A percentile compares a stretch with the other conserved stretches of the same genome.
Evolutionary conservation across 2,888 invertebrate genomes (phyloP).

Genomic region (Ornithoptera alexandrae): DNA sequence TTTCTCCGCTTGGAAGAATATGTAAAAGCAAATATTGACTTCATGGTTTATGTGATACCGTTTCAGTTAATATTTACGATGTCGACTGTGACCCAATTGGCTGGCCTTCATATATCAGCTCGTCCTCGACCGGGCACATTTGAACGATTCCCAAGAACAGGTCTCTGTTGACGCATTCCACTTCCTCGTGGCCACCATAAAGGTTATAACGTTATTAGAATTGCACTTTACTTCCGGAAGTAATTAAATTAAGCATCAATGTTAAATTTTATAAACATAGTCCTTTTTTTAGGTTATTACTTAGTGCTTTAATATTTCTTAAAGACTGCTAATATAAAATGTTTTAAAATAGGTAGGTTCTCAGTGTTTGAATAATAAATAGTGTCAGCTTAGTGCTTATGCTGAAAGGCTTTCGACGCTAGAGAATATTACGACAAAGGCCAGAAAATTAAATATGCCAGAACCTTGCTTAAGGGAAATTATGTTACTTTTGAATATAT

Average conservation of each 20-base stretch:
- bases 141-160: conserved; percentile 4
- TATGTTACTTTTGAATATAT: not conserved
- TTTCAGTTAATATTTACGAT: conserved; percentile 3
- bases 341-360: not conserved
- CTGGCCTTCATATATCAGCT: conserved; percentile 6
- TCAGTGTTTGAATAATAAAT: conserved; percentile 1
- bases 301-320: too few species aligned
- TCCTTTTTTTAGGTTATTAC: too few species aligned
- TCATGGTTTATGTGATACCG: not conserved
- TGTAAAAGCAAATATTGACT: not conserved
- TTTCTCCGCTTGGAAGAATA: not conserved
- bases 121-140: conserved; percentile 12
- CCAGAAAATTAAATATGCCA: conserved; percentile 11
- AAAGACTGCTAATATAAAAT: too few species aligned
- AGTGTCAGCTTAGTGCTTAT: conserved; percentile 1
- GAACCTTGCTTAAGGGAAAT: not conserved
- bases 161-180: not conserved
- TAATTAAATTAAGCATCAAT: too few species aligned
- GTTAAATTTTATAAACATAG: too few species aligned
- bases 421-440: conserved; percentile 11
- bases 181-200: conserved; percentile 1
- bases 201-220: not conserved
- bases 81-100: conserved; percentile 15
- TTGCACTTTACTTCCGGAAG: not conserved
- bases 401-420: conserved; percentile 3